Evolutionary conservation across 92 coral and sea anemone species (phyloP), one percentile per base, ranked within the genome.

Genomic region (Epizoanthus ramosus): DNA sequence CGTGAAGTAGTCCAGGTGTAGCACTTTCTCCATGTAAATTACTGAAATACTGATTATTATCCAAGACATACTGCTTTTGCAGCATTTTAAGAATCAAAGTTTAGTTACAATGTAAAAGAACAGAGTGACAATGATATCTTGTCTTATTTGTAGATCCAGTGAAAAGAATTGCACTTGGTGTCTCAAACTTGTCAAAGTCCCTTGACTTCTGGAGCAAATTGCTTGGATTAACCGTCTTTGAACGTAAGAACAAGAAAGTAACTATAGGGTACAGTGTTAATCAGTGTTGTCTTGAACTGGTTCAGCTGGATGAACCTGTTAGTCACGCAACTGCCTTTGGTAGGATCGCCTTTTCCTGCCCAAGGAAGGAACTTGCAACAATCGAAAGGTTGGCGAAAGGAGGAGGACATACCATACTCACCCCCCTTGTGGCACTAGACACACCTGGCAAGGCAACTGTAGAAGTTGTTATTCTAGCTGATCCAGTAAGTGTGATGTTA

Each of bases 381-480:
- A 92, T 96, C 80, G 94, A 96, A 85, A 88, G 75, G 31, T 81
- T 84, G 24, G 84, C 82, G 13, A 88, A 92, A 63, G 85, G 83
- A 50, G 92, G 82, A 6, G 98, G 95, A 9, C 87, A 96, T 72
- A 68, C 93, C 23, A 83, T 96, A 45, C 23, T 96, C 41, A 96
- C 98, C 13, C 98, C 99, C 21, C 87, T 96, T 59, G 91, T 92
- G 63, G 74, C 91, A 19, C 81, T 96, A 53, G 98, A 96, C 63
- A 96, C 99, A 0, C 99, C 99, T 1, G 99, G 99, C 9, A 96
- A 96, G 80, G 97, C 99, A 3, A 91, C 98, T 21, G 99, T 96
- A 57, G 88, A 91, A 85, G 98, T 96, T 52, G 93, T 96, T 64
- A 94, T 96, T 69, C 87, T 96, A 16, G 93, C 97, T 56, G 99